phyloP scores from a whole-genome alignment of 2,797 vertebrate genomes.

The Myiotriccus ornatus region DNA sequence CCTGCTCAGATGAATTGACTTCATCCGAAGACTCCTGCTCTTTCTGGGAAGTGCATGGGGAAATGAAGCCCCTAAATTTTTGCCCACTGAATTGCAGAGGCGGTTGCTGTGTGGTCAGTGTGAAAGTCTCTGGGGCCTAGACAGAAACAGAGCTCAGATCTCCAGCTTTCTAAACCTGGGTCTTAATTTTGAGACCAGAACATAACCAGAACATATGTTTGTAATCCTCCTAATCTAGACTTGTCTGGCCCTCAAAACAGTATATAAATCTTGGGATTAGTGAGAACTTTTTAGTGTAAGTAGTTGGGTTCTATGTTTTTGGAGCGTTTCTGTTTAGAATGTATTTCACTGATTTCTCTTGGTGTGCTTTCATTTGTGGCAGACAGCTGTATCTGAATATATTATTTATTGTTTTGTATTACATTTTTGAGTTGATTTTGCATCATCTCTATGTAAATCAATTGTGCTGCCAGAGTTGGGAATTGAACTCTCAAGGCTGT shows the following conservation, averaged over 20 bases:
- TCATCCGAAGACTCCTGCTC: not conserved
- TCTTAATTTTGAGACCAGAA: not conserved
- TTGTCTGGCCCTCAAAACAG: not conserved
- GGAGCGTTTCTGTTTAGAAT: not conserved
- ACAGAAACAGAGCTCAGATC: not conserved
- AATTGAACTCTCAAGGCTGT: not conserved
- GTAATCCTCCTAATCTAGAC: not conserved
- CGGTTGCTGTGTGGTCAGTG: not conserved
- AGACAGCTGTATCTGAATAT: not conserved
- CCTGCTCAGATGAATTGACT: not conserved
- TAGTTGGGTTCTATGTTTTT: not conserved
- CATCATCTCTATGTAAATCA: not conserved
- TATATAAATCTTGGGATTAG: not conserved
- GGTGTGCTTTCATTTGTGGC: not conserved
- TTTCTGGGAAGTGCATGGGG: not conserved
- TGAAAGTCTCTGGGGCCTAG: not conserved
- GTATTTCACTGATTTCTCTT: not conserved
- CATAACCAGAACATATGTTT: not conserved
- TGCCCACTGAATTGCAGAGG: not conserved
- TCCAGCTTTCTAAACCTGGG: not conserved
- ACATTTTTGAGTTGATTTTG: conserved; percentile 5
- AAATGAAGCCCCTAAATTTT: not conserved
- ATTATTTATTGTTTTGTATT: not conserved
- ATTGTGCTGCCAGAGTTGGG: not conserved
- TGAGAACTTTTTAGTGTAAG: not conserved